A percentile compares a stretch with the other conserved stretches of the same genome.
These are phyloP conservation scores for Pasiphila rectangulata DNA, from an alignment of 2,888 invertebrate genomes.

Conservation along the genomic window DNA sequence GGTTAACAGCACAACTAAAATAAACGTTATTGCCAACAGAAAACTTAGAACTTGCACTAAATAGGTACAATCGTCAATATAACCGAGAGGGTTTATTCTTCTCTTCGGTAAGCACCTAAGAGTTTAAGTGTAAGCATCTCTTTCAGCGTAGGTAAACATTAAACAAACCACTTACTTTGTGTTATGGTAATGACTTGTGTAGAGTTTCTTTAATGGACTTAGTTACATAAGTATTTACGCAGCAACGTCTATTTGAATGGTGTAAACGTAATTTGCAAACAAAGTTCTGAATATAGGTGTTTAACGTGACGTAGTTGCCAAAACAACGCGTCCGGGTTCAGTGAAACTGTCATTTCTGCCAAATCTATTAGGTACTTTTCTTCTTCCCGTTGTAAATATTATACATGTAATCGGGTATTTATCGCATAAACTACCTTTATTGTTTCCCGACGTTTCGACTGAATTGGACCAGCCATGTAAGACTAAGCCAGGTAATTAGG, in stretches of 20 bases:
- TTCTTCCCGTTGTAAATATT: not conserved
- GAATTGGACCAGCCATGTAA: too few relatives aligned
- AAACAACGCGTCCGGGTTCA: slow-evolving; percentile 61
- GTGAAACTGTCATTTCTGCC: slow-evolving; percentile 59
- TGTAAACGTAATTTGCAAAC: slow-evolving; percentile 75
- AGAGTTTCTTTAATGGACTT: slow-evolving; percentile 70
- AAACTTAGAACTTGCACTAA: slow-evolving; percentile 36
- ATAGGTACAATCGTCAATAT: slow-evolving; percentile 35
- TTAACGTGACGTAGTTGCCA: slow-evolving; percentile 56
- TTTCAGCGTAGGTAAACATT: slow-evolving; percentile 54
- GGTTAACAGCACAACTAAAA: slow-evolving; percentile 61
- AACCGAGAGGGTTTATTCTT: slow-evolving; percentile 34
- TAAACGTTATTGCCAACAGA: slow-evolving; percentile 44
- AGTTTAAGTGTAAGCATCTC: slow-evolving; percentile 40
- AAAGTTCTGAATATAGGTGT: slow-evolving; percentile 62
- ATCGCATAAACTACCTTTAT: too few relatives aligned
- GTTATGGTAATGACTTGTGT: slow-evolving; percentile 69
- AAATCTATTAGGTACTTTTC: slow-evolving; percentile 34
- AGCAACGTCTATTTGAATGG: slow-evolving; percentile 70
- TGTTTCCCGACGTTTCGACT: too few relatives aligned
- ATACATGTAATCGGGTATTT: too few relatives aligned
- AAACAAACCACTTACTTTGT: slow-evolving; percentile 60
- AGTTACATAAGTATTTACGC: slow-evolving; percentile 72
- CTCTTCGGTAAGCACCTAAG: slow-evolving; percentile 17
- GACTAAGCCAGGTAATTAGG: too few relatives aligned